Percentiles rank a stretch among this genome's conserved stretches.
Conservation (phyloP, 2,888 invertebrate species). For the Plebejus argus region DNA sequence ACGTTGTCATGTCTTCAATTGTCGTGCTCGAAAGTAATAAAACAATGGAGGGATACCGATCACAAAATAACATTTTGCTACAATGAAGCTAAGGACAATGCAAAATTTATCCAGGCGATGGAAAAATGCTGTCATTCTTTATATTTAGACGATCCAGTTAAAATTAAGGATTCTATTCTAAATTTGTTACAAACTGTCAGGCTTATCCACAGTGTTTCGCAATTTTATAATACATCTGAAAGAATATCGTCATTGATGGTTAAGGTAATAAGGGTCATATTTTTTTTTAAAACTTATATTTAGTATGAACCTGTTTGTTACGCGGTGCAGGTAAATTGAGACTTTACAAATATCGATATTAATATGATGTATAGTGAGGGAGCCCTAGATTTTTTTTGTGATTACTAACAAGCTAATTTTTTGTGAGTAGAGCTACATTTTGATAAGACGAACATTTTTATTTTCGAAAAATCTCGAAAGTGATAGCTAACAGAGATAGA, state of each 20-base stretch:
- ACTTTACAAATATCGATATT: too few relatives aligned
- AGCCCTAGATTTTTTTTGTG: too few relatives aligned
- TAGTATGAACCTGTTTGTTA: too few relatives aligned
- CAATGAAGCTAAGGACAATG: slow-evolving; percentile 97
- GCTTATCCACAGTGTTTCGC: slow-evolving; percentile 95
- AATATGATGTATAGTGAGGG: too few relatives aligned
- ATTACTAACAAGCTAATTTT: too few relatives aligned
- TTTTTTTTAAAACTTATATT: too few relatives aligned
- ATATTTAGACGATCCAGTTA: slow-evolving; percentile 95
- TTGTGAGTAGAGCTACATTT: too few relatives aligned
- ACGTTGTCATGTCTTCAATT: slow-evolving; percentile 88
- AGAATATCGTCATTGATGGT: slow-evolving; percentile 97
- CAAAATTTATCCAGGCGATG: slow-evolving; percentile 94
- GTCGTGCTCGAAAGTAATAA: slow-evolving; percentile 89
- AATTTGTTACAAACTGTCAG: slow-evolving; percentile 95
- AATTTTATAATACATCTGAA: slow-evolving; percentile 98
- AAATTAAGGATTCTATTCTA: slow-evolving; percentile 94
- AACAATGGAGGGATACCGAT: slow-evolving; percentile 91
- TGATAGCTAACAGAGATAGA: too few relatives aligned
- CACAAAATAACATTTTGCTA: slow-evolving; percentile 96
- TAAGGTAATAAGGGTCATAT: slow-evolving; percentile 81
- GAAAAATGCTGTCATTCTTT: slow-evolving; percentile 97
- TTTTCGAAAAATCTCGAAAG: too few relatives aligned
- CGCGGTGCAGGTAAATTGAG: too few relatives aligned
- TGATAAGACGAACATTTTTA: too few relatives aligned